Percentiles rank a stretch among this genome's conserved stretches.
Conservation (phyloP, 2,888 invertebrate genomes). For the Netelia fuscicornis region DNA sequence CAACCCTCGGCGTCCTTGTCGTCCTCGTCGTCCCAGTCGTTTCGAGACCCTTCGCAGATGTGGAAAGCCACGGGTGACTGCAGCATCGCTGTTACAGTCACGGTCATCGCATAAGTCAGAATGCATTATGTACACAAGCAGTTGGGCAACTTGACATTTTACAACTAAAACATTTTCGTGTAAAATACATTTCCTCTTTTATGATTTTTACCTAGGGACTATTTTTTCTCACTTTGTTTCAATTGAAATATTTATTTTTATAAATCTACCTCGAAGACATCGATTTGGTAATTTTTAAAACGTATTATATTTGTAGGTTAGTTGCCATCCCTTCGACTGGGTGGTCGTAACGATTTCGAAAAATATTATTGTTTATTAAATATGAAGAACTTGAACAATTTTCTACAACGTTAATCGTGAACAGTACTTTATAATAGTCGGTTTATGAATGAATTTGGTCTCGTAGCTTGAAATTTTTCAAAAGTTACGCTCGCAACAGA, state of each 20-base stretch:
- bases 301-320: too few relatives aligned
- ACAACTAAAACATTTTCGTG: background rate
- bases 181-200: background rate
- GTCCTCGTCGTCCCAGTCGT: conserved; percentile 41
- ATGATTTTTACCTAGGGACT: background rate
- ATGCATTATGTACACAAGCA: conserved; percentile 2
- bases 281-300: too few relatives aligned
- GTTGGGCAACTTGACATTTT: background rate
- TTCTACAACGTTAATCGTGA: background rate
- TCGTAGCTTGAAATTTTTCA: too few relatives aligned
- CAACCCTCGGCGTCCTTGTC: conserved; percentile 57
- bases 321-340: too few relatives aligned
- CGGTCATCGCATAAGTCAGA: conserved; percentile 37
- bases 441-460: too few relatives aligned
- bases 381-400: background rate
- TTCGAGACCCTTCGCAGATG: conserved; percentile 49
- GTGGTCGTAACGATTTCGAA: too few relatives aligned
- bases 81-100: conserved; percentile 46
- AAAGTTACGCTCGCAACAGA: too few relatives aligned
- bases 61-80: conserved; percentile 46
- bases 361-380: too few relatives aligned
- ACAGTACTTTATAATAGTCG: background rate
- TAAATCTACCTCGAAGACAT: background rate
- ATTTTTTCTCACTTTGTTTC: background rate
- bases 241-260: background rate